phyloP scores from a whole-genome alignment of 1,140 invertebrate genomes.

The Trichogramma pretiosum region DNA sequence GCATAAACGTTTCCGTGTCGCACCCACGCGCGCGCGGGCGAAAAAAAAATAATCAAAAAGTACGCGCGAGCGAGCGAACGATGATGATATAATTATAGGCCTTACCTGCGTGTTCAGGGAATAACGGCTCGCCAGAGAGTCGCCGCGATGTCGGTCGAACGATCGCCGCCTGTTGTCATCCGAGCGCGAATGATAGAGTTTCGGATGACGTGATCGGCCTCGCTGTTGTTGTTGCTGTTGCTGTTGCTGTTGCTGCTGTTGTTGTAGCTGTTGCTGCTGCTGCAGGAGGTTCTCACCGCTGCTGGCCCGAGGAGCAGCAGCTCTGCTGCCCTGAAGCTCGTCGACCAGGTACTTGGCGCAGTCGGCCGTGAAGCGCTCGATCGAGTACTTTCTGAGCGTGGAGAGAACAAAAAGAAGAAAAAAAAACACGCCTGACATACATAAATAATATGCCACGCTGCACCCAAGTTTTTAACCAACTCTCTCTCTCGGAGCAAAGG shows the following conservation, averaged over 20 bases:
- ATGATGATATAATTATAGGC: no score
- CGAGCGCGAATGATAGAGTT: constrained; percentile 38
- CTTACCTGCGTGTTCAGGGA: constrained; percentile 34
- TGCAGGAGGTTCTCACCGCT: constrained; percentile 31
- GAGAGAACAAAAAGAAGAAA: neutral
- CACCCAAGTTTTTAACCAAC: neutral
- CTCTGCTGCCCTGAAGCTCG: constrained; percentile 31
- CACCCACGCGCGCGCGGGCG: no score
- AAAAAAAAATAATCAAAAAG: no score
- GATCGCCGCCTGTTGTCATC: constrained; percentile 39
- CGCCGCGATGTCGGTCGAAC: constrained; percentile 34
- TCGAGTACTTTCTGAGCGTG: constrained; percentile 31
- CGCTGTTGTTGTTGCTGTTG: no score
- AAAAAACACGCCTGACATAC: neutral
- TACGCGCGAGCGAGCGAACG: no score
- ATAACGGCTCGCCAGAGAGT: constrained; percentile 34
- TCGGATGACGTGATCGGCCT: constrained; percentile 31
- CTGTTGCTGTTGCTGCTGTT: no score
- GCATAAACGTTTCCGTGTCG: no score
- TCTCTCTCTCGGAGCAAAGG: neutral
- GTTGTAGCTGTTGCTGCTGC: no score
- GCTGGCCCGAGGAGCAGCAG: constrained; percentile 30
- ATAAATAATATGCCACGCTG: no score
- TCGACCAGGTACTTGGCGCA: constrained; percentile 30
- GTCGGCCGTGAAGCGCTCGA: constrained; percentile 34